Percentiles rank a stretch among this genome's conserved stretches.
phyloP scores from a whole-genome alignment of 2,888 invertebrate genomes.

The Andrena fulva region DNA sequence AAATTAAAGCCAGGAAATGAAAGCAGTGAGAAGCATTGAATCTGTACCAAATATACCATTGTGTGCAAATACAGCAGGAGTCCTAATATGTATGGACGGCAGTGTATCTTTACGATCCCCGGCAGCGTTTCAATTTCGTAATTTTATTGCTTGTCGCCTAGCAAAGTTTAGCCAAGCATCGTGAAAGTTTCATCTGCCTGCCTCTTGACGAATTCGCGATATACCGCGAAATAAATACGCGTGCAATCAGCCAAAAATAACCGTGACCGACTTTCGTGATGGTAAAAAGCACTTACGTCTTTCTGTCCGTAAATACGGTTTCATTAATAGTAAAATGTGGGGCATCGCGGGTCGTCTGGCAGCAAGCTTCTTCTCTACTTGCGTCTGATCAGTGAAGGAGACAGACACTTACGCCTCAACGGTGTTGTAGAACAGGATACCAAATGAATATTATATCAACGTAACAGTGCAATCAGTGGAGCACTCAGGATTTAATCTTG shows the following conservation, averaged over 20 bases:
- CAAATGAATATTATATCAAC: too few relatives aligned
- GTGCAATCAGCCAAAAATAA: slow-evolving; percentile 18
- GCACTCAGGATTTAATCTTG: too few relatives aligned
- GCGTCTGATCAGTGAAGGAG: not conserved
- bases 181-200: not conserved
- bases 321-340: slow-evolving; percentile 14
- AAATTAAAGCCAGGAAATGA: too few relatives aligned
- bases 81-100: too few relatives aligned
- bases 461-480: too few relatives aligned
- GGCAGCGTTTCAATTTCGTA: not conserved
- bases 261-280: slow-evolving; percentile 15
- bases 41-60: too few relatives aligned
- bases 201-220: not conserved
- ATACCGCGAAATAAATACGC: not conserved
- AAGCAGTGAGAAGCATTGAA: too few relatives aligned
- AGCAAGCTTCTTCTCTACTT: slow-evolving; percentile 14
- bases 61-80: too few relatives aligned
- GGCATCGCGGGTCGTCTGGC: not conserved
- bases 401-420: not conserved
- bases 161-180: not conserved
- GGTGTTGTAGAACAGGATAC: too few relatives aligned
- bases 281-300: slow-evolving; percentile 19
- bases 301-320: not conserved
- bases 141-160: not conserved
- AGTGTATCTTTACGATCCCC: not conserved